phyloP scores from a whole-genome alignment of 2,797 vertebrate genomes.

The Rhinophrynus dorsalis region DNA sequence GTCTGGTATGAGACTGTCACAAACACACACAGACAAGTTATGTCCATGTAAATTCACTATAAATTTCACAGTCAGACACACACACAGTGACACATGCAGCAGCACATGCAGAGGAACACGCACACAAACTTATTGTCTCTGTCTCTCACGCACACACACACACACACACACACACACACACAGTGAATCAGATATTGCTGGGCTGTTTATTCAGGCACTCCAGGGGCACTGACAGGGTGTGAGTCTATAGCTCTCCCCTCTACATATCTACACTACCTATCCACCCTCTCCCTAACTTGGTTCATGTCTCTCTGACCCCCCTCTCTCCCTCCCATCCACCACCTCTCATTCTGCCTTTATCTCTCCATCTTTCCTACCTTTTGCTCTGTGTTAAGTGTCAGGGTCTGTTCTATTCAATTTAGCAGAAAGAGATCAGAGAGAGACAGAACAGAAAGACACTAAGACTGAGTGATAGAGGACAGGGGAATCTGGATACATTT shows the following conservation, averaged over 20 bases:
- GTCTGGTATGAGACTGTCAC: too few relatives aligned
- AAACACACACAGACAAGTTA: too few relatives aligned
- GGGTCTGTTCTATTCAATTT: conserved; percentile 5
- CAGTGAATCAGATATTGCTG: not conserved
- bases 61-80: too few relatives aligned
- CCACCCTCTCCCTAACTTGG: not conserved
- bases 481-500: not conserved
- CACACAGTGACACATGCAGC: too few relatives aligned
- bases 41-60: too few relatives aligned
- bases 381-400: not conserved
- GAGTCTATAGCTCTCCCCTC: not conserved
- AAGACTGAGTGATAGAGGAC: not conserved
- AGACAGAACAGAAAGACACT: not conserved
- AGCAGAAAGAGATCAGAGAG: not conserved
- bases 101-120: too few relatives aligned
- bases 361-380: not conserved
- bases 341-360: not conserved
- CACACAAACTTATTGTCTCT: too few relatives aligned
- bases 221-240: not conserved
- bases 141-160: not conserved
- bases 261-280: not conserved
- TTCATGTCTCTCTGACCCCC: not conserved
- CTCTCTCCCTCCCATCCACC: conserved; percentile 19
- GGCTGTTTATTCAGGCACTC: not conserved
- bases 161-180: not conserved